Evolutionary conservation across 2,797 vertebrate genomes (phyloP).

Genomic region (Brotula barbata): DNA sequence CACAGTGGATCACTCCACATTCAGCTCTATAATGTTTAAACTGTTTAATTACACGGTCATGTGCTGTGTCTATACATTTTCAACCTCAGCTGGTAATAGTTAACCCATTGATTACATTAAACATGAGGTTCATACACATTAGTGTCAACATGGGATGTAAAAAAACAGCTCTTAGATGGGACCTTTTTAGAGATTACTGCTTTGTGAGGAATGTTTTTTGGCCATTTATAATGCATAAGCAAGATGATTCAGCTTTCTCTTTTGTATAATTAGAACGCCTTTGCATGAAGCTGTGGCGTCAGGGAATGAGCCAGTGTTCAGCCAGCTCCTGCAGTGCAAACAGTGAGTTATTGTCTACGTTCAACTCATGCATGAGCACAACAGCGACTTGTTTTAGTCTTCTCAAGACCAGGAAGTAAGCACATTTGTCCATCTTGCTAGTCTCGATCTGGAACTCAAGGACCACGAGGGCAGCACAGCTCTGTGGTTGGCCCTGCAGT

Average conservation of each 20-base stretch:
- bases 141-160: no score
- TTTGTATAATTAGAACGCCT: conserved; percentile 83
- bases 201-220: background rate
- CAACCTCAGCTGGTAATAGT: no score
- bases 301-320: conserved; percentile 94
- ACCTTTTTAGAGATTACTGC: no score
- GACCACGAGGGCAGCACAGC: conserved; percentile 95
- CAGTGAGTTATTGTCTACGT: conserved; percentile 83
- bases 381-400: background rate
- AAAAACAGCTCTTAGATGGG: no score
- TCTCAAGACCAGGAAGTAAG: background rate
- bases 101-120: no score
- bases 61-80: no score
- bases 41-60: no score
- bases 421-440: conserved; percentile 52
- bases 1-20: no score
- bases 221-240: no score
- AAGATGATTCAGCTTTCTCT: background rate
- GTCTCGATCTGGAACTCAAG: conserved; percentile 93
- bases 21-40: no score
- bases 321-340: conserved; percentile 93
- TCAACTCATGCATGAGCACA: background rate
- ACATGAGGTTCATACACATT: no score
- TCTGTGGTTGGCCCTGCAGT: conserved; percentile 95
- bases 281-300: conserved; percentile 90